Percentiles rank a stretch among this genome's conserved stretches.
Evolutionary conservation across 2,113 vertebrate species (phyloP).

Genomic region (Delphinus delphis): DNA sequence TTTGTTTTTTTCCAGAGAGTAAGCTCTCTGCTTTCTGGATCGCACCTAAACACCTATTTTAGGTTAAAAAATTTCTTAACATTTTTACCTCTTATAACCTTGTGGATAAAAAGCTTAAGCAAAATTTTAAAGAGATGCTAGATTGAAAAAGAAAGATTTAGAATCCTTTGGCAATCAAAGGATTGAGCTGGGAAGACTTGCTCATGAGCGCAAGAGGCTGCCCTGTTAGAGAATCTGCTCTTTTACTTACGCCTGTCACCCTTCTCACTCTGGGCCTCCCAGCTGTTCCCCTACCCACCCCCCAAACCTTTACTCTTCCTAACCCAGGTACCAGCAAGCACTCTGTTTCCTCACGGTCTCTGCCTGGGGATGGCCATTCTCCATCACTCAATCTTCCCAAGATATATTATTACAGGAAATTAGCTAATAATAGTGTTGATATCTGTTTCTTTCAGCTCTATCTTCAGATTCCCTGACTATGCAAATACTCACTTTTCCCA

Average conservation of each 20-base stretch:
- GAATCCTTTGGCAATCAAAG: not conserved
- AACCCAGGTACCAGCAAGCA: not conserved
- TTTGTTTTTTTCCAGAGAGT: not conserved
- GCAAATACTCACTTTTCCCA: constrained; percentile 29
- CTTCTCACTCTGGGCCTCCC: not conserved
- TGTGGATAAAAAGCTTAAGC: not conserved
- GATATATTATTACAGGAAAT: not conserved
- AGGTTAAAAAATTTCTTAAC: not conserved
- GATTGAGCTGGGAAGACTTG: not conserved
- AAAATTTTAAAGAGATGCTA: not conserved
- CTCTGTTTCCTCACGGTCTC: not conserved
- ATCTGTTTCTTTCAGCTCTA: not conserved
- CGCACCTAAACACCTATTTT: not conserved
- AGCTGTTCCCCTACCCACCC: not conserved
- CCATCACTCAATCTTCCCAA: not conserved
- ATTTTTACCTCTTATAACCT: not conserved
- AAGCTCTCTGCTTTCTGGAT: not conserved
- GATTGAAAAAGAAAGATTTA: not conserved
- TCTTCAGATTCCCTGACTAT: constrained; percentile 9
- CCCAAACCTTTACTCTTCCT: not conserved
- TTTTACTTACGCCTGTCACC: not conserved
- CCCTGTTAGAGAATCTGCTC: not conserved
- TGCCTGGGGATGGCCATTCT: not conserved
- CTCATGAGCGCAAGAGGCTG: not conserved
- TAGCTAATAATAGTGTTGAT: not conserved